Base-by-base conservation (phyloP, 2,113 vertebrate species). In the Hylia prasina region DNA sequence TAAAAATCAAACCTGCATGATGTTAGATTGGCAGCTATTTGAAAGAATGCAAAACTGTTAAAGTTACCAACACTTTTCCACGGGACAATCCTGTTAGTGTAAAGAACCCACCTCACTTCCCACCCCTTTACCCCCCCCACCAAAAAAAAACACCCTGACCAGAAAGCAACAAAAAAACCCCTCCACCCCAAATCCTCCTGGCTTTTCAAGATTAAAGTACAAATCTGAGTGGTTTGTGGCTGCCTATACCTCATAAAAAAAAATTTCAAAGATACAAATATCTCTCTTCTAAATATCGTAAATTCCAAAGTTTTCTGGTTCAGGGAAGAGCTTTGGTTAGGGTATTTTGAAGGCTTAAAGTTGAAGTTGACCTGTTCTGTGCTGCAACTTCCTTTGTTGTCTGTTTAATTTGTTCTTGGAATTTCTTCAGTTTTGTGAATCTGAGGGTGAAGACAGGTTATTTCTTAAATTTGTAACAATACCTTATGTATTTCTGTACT, bases 71-170 rank as follows among this genome's bases (percentile, higher is more conserved):
- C 56, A 42, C 16, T 81, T 50, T 53, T 80, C 47, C 44, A 35
- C 27, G 39, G n/a, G 30, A 53, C 15, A 75, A 4, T 11, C 13
- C 6, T 57, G 4, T 19, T 54, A 31, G 16, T 48, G 6, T 47
- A 16, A 58, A 48, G 73, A 90, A 22, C 2, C 14, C n/a, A 54
- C 7, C 24, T 24, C 24, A 37, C 22, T 37, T 57, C 35, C 17
- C 19, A 33, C 11, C 16, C 31, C 31, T 12, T 22, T 10, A 4
- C 1, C 2, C 7, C 1, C 7, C 4, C 6, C 22, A 5, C 15
- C 10, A 4, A 4, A 31, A 27, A 28, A 63, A 47, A n/a, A n/a
- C n/a, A 1, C 5, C 22, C 8, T n/a, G 73, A 30, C 7, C 11
- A 56, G 40, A 85, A 68, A 57, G 28, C 12, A 44, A 50, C 10